A percentile compares a stretch with the other conserved stretches of the same genome.
Conservation (phyloP, 2,888 invertebrate species). For the Drosophila niveifrons region DNA sequence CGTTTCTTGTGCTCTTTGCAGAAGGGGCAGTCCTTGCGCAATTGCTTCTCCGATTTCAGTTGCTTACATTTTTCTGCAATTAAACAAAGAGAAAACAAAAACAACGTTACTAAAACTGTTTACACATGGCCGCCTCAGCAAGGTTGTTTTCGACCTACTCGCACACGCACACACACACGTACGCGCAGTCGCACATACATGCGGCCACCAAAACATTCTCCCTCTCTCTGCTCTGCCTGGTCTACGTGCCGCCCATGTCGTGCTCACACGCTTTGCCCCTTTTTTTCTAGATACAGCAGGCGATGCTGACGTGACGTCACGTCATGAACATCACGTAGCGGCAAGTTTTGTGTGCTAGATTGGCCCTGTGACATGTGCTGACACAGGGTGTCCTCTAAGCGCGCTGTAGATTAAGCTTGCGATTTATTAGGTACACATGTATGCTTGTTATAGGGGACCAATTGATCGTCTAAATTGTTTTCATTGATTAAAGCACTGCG, state of each 20-base stretch:
- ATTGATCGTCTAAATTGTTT: constrained; percentile 41
- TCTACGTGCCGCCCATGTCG: constrained; percentile 55
- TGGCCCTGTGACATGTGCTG: constrained; percentile 61
- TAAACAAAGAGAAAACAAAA: constrained; percentile 14
- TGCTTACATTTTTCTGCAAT: constrained; percentile 83
- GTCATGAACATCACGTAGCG: constrained; percentile 36
- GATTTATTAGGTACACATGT: not conserved
- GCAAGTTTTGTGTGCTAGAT: constrained; percentile 29
- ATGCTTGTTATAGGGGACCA: constrained; percentile 31
- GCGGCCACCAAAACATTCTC: not conserved
- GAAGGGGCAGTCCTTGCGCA: constrained; percentile 86
- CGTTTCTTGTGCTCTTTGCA: constrained; percentile 87
- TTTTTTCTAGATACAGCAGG: constrained; percentile 33
- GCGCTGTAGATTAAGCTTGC: constrained; percentile 40
- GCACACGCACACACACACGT: not conserved
- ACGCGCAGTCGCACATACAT: not conserved
- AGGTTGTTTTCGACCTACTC: constrained; percentile 26
- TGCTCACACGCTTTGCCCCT: constrained; percentile 39
- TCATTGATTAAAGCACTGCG: constrained; percentile 54
- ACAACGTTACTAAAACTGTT: constrained; percentile 22
- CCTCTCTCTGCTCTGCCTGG: constrained; percentile 31
- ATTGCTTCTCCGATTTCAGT: constrained; percentile 80
- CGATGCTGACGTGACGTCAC: constrained; percentile 54
- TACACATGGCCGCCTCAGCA: constrained; percentile 5
- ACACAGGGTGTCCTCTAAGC: constrained; percentile 47